Evolutionary conservation across 1,140 invertebrate species (phyloP), one percentile per base, ranked within the genome.

Genomic region (Centruroides vittatus): DNA sequence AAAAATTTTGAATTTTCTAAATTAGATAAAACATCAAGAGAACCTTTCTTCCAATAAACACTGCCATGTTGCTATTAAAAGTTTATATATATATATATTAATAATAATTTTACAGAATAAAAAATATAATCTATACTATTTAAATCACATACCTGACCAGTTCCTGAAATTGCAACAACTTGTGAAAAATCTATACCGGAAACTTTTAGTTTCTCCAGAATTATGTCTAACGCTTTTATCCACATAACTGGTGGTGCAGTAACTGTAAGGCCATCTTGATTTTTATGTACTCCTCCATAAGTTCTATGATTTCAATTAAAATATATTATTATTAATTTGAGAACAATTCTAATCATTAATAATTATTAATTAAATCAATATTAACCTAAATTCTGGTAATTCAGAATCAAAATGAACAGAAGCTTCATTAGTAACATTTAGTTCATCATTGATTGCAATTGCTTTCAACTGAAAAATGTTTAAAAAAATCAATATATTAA

Each of bases 161-260:
- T 84, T 5, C 93, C 93, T 35, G 89, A 92, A 61, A 98, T 73
- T n/a, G 87, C 86, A 3, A 77, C 79, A 23, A 97, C 83, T 66
- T 81, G 82, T 36, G 81, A 81, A 68, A 96, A 89, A 73, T 93
- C 86, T 10, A 88, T 84, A 23, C 87, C 88, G 57, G 81, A 58
- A 50, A 67, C 79, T 53, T 86, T 80, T 12, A 98, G 76, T 66
- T 84, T 81, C 69, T 95, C 89, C 71, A 98, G 76, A 0, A 96
- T 78, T 73, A 96, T 82, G 70, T 98, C 94, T 35, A 98, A 70
- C 0, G 93, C 91, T 76, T 96, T 93, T 0, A 98, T 83, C 93
- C 93, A 98, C 84, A 98, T 89, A 3, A 90, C 73, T 0, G 88
- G 83, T 0, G 92, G 92, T 4, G 85, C 84, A 55, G 84, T 85